Evolutionary conservation across 2,888 invertebrate genomes (phyloP).

Genomic region (Cephus spinipes): DNA sequence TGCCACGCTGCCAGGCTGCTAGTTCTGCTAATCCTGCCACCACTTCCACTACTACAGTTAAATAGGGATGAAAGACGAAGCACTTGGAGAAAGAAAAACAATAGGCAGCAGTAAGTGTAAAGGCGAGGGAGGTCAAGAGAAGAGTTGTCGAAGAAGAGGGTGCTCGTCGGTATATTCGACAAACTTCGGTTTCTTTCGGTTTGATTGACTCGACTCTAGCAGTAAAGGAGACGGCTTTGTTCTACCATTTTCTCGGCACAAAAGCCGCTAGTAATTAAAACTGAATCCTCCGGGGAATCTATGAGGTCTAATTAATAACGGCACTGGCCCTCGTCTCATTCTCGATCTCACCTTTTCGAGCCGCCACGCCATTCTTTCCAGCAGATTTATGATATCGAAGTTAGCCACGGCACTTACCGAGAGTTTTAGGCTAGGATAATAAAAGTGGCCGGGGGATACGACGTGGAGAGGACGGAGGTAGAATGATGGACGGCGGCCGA

Average conservation of each 20-base stretch:
- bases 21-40: background rate
- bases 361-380: conserved; percentile 35
- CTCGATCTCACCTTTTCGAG: background rate
- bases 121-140: conserved; percentile 2
- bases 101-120: background rate
- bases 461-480: conserved; percentile 32
- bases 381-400: conserved; percentile 59
- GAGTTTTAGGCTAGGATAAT: conserved; percentile 53
- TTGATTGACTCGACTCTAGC: conserved; percentile 1
- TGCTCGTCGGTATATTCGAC: background rate
- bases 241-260: conserved; percentile 30
- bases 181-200: background rate
- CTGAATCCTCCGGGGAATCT: conserved; percentile 33
- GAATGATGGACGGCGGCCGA: conserved; percentile 63
- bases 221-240: conserved; percentile 23
- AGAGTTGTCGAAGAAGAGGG: background rate
- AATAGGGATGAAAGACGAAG: background rate
- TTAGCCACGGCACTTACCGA: conserved; percentile 54
- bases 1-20: background rate
- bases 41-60: conserved; percentile 4
- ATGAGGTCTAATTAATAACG: conserved; percentile 36
- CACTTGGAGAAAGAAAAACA: conserved; percentile 1
- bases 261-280: conserved; percentile 40
- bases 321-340: conserved; percentile 13
- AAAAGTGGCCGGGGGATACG: conserved; percentile 40